Evolutionary conservation across 2,113 vertebrate genomes (phyloP), one percentile per base, ranked within the genome.

Genomic region (Nothoprocta perdicaria): DNA sequence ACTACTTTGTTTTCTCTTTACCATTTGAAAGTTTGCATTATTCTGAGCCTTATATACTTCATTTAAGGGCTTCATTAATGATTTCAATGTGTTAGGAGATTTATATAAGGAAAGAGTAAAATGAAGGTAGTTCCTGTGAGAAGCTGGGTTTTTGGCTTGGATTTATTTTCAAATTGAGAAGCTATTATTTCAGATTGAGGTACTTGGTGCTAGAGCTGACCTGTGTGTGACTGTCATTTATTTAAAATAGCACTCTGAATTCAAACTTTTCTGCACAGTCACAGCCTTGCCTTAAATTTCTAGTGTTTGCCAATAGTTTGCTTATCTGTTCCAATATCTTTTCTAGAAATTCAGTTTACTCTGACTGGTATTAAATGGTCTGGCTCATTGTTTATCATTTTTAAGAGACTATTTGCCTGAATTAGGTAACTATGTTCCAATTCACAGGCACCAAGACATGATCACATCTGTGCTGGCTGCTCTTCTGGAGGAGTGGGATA

Each of bases 91-190:
- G 23, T 69, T 92, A 31, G 14, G 43, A 90, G 48, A 76, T 84
- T 76, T 73, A 33, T 10, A 77, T 41, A 73, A 80, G 21, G 80
- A 89, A 80, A 94, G 87, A 89, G 11, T 63, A 66, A 95, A 92
- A 88, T 67, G 29, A 89, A 92, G 8, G 60, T 69, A 92, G 84
- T 95, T 93, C 67, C 31, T 92, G 31, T 77, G 84, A 91, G 87
- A 92, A 68, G 84, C 68, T 86, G 53, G 11, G 12, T 0, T 9
- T 93, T 87, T 84, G 45, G 29, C 31, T 89, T 60, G 18, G 12
- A 7, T 80, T 84, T 87, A 62, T 85, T 60, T 92, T 84, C 78
- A 60, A 71, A 89, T 74, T 82, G 45, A 35, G 76, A 79, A 73
- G 55, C 14, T 73, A 10, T 62, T 82, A 38, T 38, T 93, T 87